phyloP scores from a whole-genome alignment of 2,113 vertebrate species.

The Podarcis cretensis region DNA sequence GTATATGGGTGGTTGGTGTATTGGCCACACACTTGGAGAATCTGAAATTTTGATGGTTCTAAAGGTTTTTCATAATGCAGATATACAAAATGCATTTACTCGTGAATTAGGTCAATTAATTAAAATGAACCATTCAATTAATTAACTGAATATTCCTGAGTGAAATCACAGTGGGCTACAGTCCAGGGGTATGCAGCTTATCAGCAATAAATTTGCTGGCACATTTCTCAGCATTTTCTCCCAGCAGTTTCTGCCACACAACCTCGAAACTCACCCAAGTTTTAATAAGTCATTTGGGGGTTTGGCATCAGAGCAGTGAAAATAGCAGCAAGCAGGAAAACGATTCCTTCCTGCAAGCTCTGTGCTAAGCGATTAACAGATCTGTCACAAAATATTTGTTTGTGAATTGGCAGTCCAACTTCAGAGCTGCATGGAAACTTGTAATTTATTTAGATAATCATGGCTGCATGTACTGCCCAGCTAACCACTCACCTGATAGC shows the following conservation, averaged over 20 bases:
- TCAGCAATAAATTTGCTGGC: neutral
- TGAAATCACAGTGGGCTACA: neutral
- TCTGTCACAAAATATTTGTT: neutral
- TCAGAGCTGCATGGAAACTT: neutral
- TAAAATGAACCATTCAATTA: neutral
- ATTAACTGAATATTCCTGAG: neutral
- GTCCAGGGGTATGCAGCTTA: neutral
- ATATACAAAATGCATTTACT: neutral
- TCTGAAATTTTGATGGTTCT: neutral
- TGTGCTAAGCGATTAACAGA: neutral
- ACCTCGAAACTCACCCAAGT: neutral
- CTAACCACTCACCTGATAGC: constrained; percentile 84
- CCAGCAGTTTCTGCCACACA: neutral
- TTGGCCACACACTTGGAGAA: no score
- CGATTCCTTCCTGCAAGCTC: neutral
- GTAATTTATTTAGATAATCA: neutral
- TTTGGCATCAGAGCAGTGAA: neutral
- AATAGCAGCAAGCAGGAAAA: neutral
- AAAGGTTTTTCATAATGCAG: neutral
- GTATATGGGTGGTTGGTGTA: no score
- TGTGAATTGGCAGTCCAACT: neutral
- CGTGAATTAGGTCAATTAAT: neutral
- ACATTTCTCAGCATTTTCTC: neutral
- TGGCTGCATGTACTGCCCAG: neutral
- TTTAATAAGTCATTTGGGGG: neutral